A percentile compares a stretch with the other conserved stretches of the same genome.
Conservation (phyloP, 2,113 vertebrate genomes). For the Scomber colias region DNA sequence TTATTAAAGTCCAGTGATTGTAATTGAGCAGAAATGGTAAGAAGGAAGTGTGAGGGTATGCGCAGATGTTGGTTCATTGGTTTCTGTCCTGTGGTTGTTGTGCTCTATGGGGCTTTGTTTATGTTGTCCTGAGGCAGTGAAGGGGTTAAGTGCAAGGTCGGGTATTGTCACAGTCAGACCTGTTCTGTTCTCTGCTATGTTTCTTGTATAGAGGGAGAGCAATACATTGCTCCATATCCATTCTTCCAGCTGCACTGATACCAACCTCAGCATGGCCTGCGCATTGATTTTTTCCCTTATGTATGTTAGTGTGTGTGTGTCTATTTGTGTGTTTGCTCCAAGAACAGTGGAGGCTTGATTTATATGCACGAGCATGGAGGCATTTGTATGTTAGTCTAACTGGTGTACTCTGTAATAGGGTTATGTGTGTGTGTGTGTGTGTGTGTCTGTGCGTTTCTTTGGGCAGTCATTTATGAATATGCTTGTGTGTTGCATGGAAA, state of each 20-base stretch:
- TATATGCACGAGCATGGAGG: constrained; percentile 57
- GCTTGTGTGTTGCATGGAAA: constrained; percentile 42
- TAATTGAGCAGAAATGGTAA: constrained; percentile 9
- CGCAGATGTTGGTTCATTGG: constrained; percentile 15
- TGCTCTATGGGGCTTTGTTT: constrained; percentile 37
- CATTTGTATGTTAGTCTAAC: constrained; percentile 58
- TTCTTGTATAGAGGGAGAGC: constrained; percentile 26
- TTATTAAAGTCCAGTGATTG: constrained; percentile 29
- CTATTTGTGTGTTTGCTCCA: constrained; percentile 34
- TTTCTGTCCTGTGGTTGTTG: constrained; percentile 1
- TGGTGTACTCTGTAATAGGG: constrained; percentile 30
- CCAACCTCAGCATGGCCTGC: constrained; percentile 37
- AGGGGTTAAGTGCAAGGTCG: constrained; percentile 58
- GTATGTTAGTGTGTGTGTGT: constrained; percentile 33
- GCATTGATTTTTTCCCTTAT: constrained; percentile 66
- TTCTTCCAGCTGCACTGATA: constrained; percentile 32
- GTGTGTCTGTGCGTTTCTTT: constrained; percentile 12
- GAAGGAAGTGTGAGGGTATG: background rate
- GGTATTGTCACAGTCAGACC: constrained; percentile 52
- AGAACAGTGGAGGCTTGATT: constrained; percentile 42
- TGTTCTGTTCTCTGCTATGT: constrained; percentile 43
- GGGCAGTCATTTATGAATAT: constrained; percentile 19
- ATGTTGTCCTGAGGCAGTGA: constrained; percentile 31
- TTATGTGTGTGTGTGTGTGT: constrained; percentile 5
- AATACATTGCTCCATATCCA: constrained; percentile 22